phyloP scores from a whole-genome alignment of 2,797 vertebrate species.

The Tenualosa thibaudeaui region DNA sequence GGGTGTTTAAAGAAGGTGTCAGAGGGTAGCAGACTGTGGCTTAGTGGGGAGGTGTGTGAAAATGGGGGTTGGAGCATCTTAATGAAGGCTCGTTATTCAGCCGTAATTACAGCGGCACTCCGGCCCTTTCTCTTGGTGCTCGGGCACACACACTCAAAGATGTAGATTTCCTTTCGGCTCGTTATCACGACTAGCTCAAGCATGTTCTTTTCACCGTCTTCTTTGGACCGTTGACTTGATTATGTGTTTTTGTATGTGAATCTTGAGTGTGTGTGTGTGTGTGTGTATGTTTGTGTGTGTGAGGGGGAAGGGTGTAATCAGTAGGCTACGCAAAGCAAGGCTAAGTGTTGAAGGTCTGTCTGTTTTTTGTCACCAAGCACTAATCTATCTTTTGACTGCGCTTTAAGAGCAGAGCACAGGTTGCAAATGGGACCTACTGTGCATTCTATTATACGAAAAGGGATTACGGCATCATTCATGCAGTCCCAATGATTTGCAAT shows the following conservation, averaged over 20 bases:
- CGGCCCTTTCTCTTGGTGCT: constrained; percentile 13
- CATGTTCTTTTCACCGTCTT: constrained; percentile 36
- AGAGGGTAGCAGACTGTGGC: constrained; percentile 46
- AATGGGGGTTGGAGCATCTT: constrained; percentile 52
- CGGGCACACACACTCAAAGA: constrained; percentile 34
- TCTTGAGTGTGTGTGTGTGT: constrained; percentile 21
- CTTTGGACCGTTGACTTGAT: constrained; percentile 7
- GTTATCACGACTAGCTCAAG: constrained; percentile 53
- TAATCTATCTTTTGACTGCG: constrained; percentile 4
- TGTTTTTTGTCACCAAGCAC: constrained; percentile 13
- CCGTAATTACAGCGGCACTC: constrained; percentile 56
- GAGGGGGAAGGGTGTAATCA: constrained; percentile 12
- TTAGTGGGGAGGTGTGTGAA: constrained; percentile 41
- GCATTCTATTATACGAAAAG: no score
- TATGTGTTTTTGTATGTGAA: constrained; percentile 27
- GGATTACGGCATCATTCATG: constrained; percentile 24
- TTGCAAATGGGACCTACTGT: background rate
- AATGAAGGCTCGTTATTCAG: constrained; percentile 62
- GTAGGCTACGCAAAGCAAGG: constrained; percentile 9
- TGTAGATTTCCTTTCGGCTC: constrained; percentile 50
- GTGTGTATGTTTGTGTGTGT: background rate
- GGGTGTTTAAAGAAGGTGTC: constrained; percentile 3
- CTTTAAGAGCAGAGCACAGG: background rate
- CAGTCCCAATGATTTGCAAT: constrained; percentile 37
- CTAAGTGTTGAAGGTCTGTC: background rate